phyloP scores from a whole-genome alignment of 2,888 invertebrate genomes.

The Augochlorella aurata region DNA sequence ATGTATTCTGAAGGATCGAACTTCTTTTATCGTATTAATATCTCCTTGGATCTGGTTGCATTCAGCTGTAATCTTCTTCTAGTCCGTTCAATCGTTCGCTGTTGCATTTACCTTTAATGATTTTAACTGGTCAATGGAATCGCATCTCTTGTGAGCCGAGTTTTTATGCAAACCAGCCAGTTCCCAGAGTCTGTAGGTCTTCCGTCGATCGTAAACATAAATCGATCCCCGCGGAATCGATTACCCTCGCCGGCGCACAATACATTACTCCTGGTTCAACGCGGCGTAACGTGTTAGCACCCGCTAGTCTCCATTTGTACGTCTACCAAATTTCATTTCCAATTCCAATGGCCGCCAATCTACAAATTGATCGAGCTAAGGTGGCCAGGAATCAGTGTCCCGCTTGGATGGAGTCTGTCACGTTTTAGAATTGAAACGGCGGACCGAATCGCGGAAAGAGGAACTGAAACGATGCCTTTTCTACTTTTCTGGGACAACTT shows the following conservation, averaged over 20 bases:
- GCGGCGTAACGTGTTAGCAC: constrained; percentile 50
- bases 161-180: constrained; percentile 1
- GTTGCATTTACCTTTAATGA: neutral
- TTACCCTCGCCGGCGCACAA: constrained; percentile 35
- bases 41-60: neutral
- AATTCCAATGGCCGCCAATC: constrained; percentile 74
- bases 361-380: constrained; percentile 68
- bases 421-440: constrained; percentile 19
- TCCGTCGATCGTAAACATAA: constrained; percentile 51
- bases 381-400: constrained; percentile 9
- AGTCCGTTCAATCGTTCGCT: neutral
- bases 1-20: neutral
- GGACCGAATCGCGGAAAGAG: neutral
- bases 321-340: constrained; percentile 76
- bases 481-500: too few species aligned
- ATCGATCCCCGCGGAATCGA: constrained; percentile 59
- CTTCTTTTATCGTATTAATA: neutral
- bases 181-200: constrained; percentile 16
- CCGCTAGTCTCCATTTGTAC: constrained; percentile 59
- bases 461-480: neutral
- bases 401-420: neutral
- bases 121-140: constrained; percentile 13
- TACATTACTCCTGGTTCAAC: constrained; percentile 52
- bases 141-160: neutral
- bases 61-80: neutral